These are phyloP conservation scores for Temnothorax ravouxi DNA, from an alignment of 2,888 invertebrate species.

Conservation along the genomic window DNA sequence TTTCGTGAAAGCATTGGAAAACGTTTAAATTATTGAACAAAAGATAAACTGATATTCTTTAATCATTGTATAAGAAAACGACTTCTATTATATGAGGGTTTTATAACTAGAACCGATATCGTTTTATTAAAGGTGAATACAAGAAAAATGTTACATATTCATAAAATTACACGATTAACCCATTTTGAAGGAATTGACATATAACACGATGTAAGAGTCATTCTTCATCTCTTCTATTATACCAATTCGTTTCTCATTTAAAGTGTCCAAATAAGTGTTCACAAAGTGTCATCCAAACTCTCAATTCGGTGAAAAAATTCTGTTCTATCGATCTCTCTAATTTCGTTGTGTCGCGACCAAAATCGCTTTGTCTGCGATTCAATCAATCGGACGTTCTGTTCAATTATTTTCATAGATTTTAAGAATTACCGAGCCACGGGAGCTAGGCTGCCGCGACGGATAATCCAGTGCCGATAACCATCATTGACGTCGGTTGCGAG, in stretches of 20 bases:
- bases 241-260: not conserved
- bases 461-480: slow-evolving; percentile 27
- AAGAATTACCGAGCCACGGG: slow-evolving; percentile 15
- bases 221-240: not conserved
- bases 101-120: not conserved
- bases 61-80: not conserved
- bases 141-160: not conserved
- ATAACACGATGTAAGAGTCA: not conserved
- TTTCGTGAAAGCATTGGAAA: not conserved
- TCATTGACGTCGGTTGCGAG: slow-evolving; percentile 45
- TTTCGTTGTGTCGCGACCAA: too few relatives aligned
- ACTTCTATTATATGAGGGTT: not conserved
- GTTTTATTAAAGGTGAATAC: not conserved
- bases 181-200: not conserved
- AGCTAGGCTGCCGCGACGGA: not conserved
- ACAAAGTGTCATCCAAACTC: not conserved
- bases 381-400: not conserved
- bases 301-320: not conserved
- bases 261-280: not conserved
- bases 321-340: not conserved
- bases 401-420: slow-evolving; percentile 23
- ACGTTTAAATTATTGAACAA: not conserved
- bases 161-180: not conserved
- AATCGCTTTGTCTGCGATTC: not conserved
- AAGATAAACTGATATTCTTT: not conserved